Conservation (phyloP, 1,140 invertebrate species). For the Ceratitis capitata region DNA sequence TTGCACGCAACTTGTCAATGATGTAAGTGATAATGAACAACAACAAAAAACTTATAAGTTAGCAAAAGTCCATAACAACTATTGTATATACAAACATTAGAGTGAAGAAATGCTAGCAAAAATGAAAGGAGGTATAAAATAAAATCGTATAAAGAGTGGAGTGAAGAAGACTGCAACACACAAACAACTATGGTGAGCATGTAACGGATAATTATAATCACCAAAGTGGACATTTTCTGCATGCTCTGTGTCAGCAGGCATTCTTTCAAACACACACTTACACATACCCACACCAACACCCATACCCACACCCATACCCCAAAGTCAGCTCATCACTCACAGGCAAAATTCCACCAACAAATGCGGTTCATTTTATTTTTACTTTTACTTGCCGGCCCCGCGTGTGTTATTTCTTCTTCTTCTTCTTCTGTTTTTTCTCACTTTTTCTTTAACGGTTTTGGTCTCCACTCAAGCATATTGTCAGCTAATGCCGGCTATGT, state of each 20-base stretch:
- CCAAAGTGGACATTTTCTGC: background rate
- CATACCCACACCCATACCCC: background rate
- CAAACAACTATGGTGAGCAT: background rate
- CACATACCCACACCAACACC: too few species aligned
- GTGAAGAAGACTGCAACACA: background rate
- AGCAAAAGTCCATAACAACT: background rate
- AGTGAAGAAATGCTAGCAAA: background rate
- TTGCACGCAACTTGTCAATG: background rate
- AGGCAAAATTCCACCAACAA: background rate
- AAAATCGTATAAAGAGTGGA: background rate
- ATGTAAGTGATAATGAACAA: background rate
- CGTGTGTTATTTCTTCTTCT: background rate
- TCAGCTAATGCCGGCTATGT: background rate
- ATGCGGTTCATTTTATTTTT: background rate
- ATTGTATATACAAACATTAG: background rate
- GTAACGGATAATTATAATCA: constrained; percentile 1
- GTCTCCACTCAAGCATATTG: background rate
- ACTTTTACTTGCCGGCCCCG: background rate
- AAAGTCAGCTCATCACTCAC: background rate
- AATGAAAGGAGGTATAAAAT: background rate
- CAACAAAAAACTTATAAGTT: background rate
- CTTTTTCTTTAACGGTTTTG: background rate
- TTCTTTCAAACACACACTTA: background rate
- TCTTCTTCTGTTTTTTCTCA: background rate
- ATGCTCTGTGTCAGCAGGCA: background rate